Evolutionary conservation across 2,113 vertebrate species (phyloP), one percentile per base, ranked within the genome.

Genomic region (Pithys albifrons): DNA sequence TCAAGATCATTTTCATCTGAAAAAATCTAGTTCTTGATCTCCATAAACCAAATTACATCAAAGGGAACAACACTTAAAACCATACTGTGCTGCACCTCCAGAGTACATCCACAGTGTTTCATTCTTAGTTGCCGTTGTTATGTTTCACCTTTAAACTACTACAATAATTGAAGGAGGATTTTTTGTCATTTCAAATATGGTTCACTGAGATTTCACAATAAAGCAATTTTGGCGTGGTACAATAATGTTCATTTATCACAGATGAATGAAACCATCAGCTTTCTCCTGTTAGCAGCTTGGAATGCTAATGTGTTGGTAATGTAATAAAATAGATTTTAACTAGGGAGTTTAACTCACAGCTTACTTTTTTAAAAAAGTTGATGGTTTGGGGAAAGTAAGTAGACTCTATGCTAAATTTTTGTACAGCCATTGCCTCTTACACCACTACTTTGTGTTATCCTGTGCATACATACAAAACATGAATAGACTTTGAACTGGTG

Each of bases 401-500:
- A 69, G 57, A 29, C 14, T 81, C 9, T 15, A 4, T 59, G 19
- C 27, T 41, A 16, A 82, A 41, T 69, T 57, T 57, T 31, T 75
- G 0, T 72, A 4, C 24, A 54, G 3, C 43, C 4, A 0, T 22
- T 93, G 23, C 67, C 33, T 84, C 20, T 46, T 77, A 37, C 3
- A 22, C 5, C 15, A 8, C 62, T 58, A 20, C 37, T 78, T 87
- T 59, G 19, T 81, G 22, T 57, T 45, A 39, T 69, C 52, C 37
- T 72, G 14, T 1, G 0, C 12, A 11, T 45, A 27, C 3, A 7
- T 69, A 11, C 3, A 52, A 15, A 75, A 48, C 19, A 10, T 22
- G 9, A 59, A 25, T n/a, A 39, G 52, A 18, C 43, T 35, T 80
- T 51, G 61, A 91, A 72, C 6, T 0, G 0, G 3, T 2, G 1